Base-by-base conservation (phyloP, 2,113 vertebrate species). In the Eubucco bourcierii region DNA sequence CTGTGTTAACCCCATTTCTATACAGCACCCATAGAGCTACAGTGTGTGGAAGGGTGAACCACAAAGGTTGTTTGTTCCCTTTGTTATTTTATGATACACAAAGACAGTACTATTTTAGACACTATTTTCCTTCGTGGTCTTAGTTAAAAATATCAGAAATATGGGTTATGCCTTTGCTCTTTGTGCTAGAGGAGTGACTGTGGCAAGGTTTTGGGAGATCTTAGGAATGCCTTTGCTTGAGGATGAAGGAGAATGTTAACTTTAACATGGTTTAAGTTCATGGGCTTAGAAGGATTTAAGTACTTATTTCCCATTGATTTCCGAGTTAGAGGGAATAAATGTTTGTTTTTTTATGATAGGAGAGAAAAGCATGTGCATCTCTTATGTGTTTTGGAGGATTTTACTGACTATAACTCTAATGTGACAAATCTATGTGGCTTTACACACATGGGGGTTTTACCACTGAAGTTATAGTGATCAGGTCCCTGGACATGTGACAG, bases 71-170 rank as follows among this genome's bases (percentile, higher is more conserved):
- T 52, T 74, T 90, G 11, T 41, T 73, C n/a, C 47, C 61, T 90
- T 89, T 91, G 34, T 67, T 83, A 27, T 78, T 80, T 90, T 63
- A 17, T 68, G 39, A 55, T 50, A 50, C 59, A 76, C 27, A 46
- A 80, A 92, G 70, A 41, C 21, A 58, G 15, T 31, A 76, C 11
- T 7, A 3, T 67, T 76, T 94, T 52, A 64, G 67, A 74, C 8
- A 29, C 59, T 63, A 12, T 75, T 90, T 90, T 88, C 21, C 12
- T 83, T 84, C 3, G 2, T 4, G 3, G 16, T 53, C 44, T 80
- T 80, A 39, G 18, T 73, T 80, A 80, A 86, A 93, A 66, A 39
- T 89, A 67, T 70, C 24, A 63, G 29, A 29, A 84, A 84, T 80
- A 68, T 16, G 55, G 53, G n/a, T 84, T 66, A 37, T 64, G 7